These are phyloP conservation scores for Acanthochromis polyacanthus DNA, from an alignment of 2,113 vertebrate species.

Conservation along the genomic window DNA sequence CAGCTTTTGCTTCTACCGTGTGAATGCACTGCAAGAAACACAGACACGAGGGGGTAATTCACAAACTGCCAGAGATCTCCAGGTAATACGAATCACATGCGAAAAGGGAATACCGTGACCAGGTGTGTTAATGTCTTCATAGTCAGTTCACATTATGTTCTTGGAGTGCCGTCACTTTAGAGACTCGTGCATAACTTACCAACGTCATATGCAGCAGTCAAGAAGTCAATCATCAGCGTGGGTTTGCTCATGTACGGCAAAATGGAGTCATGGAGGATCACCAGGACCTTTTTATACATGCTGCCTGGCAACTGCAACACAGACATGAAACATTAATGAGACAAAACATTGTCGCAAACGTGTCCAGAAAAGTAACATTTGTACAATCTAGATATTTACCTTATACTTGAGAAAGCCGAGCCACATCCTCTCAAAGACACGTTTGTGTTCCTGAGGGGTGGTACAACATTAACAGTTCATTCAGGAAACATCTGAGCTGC, in stretches of 20 bases:
- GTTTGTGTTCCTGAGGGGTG: constrained; percentile 89
- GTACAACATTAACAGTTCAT: background rate
- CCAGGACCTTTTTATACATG: constrained; percentile 94
- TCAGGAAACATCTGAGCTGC: background rate
- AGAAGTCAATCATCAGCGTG: constrained; percentile 94
- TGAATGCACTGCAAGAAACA: no score
- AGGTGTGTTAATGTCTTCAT: background rate
- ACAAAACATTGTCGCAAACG: background rate
- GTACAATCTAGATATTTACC: constrained; percentile 74
- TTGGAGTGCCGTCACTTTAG: background rate
- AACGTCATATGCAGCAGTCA: constrained; percentile 92
- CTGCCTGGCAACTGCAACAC: constrained; percentile 86
- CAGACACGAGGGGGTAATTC: no score
- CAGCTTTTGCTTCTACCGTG: no score
- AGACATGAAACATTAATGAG: constrained; percentile 1
- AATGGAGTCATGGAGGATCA: constrained; percentile 92
- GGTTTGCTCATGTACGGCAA: constrained; percentile 94
- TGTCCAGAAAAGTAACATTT: background rate
- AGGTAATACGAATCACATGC: no score
- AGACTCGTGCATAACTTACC: constrained; percentile 82
- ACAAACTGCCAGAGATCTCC: no score
- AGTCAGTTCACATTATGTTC: background rate
- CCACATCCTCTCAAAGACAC: constrained; percentile 93
- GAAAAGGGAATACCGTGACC: no score
- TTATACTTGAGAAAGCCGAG: constrained; percentile 92